Evolutionary conservation across 2,113 vertebrate species (phyloP), one percentile per base, ranked within the genome.

Genomic region (Taurulus bubalis): DNA sequence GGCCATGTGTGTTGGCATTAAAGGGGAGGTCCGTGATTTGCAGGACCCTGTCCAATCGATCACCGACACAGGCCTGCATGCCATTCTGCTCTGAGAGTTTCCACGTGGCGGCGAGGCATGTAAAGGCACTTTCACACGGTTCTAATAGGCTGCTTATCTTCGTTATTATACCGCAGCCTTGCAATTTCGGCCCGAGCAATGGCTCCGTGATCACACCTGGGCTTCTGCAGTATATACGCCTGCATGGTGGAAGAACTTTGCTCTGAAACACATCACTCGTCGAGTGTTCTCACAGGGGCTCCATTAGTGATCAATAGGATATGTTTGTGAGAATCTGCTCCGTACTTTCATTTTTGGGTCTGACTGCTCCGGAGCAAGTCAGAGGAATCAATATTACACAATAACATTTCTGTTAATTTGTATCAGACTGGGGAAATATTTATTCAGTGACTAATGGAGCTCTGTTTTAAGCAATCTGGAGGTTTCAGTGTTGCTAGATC

Each of bases 1-100:
- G 75, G 55, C 75, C 75, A 75, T 75, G 45, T 28, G 63, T 78
- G 81, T 49, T 45, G 80, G 51, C 45, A 26, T 80, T 79, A 67
- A 82, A 83, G 75, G 9, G 73, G 32, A 74, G 58, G 42, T 32
- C 66, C 32, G 28, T 34, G 62, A 62, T 73, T 71, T 34, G 70
- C 62, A 36, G 62, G 30, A 45, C 79, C 83, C 69, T 59, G 47
- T 78, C 90, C 71, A 87, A 90, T 90, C 51, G 26, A 93, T 91
- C 83, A 16, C 68, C 16, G 24, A 77, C 77, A 66, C 69, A 42
- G 34, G 79, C 38, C 60, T 77, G 68, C 38, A 9, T 2, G 38
- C 28, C 74, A 58, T 73, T 86, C 67, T 40, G 60, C 75, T 62
- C 45, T 28, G 67, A 71, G 66, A 53, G 80, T 76, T 75, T 79